Conservation (phyloP, 2,113 vertebrate species). For the Motacilla alba region DNA sequence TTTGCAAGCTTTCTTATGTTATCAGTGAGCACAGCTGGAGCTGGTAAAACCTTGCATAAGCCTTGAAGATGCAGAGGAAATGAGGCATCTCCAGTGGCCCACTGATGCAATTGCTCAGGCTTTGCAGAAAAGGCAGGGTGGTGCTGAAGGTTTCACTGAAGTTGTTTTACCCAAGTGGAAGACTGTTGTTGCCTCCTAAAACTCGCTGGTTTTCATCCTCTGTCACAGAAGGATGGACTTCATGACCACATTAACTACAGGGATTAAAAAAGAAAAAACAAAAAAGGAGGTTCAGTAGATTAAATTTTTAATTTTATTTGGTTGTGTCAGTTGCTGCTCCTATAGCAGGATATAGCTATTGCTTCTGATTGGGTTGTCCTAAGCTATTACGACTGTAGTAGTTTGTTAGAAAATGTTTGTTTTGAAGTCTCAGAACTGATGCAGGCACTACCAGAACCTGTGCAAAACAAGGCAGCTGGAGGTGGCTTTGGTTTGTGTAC, state of each 20-base stretch:
- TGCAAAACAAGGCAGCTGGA: not conserved
- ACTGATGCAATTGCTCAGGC: not conserved
- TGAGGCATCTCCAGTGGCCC: not conserved
- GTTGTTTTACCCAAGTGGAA: not conserved
- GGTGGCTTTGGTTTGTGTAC: not conserved
- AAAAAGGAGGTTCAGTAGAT: accelerated
- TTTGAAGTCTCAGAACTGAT: not conserved
- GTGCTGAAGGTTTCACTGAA: not conserved
- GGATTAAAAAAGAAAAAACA: not conserved
- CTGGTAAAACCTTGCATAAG: not conserved
- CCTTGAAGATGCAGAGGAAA: not conserved
- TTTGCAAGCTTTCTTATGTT: not conserved
- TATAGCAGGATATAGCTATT: not conserved
- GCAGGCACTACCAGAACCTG: not conserved
- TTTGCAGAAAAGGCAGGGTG: not conserved
- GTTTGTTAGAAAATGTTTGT: not conserved
- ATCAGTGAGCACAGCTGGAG: not conserved
- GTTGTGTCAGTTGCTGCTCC: not conserved
- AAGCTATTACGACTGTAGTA: not conserved
- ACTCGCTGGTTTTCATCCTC: not conserved
- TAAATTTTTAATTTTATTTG: not conserved
- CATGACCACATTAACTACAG: not conserved
- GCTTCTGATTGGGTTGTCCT: not conserved
- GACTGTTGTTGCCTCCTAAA: not conserved
- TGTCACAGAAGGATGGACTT: not conserved